A percentile compares a stretch with the other conserved stretches of the same genome.
Evolutionary conservation across 2,113 vertebrate species (phyloP).

Genomic region (Ceyx margarethae): DNA sequence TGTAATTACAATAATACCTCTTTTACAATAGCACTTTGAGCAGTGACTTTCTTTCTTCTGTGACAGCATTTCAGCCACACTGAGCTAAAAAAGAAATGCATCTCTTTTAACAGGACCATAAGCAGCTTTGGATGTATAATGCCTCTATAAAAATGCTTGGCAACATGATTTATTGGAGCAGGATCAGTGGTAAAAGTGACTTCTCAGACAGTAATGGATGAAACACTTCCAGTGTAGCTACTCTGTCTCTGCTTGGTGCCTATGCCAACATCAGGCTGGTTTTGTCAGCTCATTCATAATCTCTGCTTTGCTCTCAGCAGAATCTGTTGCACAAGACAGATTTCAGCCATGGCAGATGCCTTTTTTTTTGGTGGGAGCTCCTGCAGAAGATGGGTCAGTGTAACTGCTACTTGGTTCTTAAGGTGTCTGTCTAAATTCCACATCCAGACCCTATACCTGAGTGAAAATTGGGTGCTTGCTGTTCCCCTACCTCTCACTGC

Average conservation of each 20-base stretch:
- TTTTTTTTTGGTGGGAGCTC: neutral
- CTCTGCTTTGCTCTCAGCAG: slow-evolving; percentile 47
- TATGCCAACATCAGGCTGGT: slow-evolving; percentile 42
- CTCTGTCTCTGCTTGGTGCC: slow-evolving; percentile 45
- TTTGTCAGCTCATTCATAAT: slow-evolving; percentile 71
- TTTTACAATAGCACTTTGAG: slow-evolving; percentile 3
- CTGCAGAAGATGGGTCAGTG: slow-evolving; percentile 1
- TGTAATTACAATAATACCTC: slow-evolving; percentile 39
- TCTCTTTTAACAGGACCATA: slow-evolving; percentile 48
- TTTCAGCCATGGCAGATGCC: neutral
- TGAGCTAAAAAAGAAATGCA: slow-evolving; percentile 48
- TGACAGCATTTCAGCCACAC: slow-evolving; percentile 42
- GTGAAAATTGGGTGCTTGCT: neutral
- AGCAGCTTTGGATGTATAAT: slow-evolving; percentile 57
- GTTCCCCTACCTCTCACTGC: neutral
- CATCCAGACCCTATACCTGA: neutral
- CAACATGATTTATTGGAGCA: slow-evolving; percentile 56
- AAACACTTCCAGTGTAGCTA: slow-evolving; percentile 10
- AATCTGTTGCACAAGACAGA: neutral
- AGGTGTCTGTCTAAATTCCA: neutral
- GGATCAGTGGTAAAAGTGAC: slow-evolving; percentile 51
- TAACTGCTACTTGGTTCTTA: neutral
- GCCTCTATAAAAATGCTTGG: slow-evolving; percentile 48
- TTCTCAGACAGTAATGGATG: slow-evolving; percentile 64
- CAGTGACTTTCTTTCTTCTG: slow-evolving; percentile 23